Base-by-base conservation (phyloP, 1,140 invertebrate genomes). In the Popillia japonica region DNA sequence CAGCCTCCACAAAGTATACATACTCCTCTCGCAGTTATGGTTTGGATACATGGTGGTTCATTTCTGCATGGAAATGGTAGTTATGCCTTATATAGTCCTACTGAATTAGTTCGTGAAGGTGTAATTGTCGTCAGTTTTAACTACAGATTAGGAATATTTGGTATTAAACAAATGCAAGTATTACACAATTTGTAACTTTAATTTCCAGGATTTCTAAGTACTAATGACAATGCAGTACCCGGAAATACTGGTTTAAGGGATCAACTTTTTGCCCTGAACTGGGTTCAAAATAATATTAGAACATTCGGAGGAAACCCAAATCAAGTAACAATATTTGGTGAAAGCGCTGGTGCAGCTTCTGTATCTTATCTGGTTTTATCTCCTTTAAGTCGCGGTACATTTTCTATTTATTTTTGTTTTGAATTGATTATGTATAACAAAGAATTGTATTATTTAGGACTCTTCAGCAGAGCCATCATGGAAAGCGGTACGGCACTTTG, bases 271-370 rank as follows among this genome's bases (percentile, higher is more conserved):
- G 76, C 76, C 11, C 34, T 77, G 3, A 68, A 68, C 27, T 77
- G 76, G 76, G 59, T 77, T 10, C 42, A 72, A 40, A 44, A 68
- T n/a, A 77, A 77, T 42, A 77, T 77, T 11, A 42, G 2, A 27
- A 14, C 20, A 6, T 77, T 77, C 20, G 76, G 76, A 0, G 76
- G 76, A 11, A n/a, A 64, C 27, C 76, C 76, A 10, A 17, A 72
- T 6, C 7, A 64, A 77, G 55, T 77, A 22, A 77, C 59, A 11
- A 41, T 77, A 22, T 77, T 77, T 72, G 76, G 76, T 40, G 17
- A 77, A 68, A 77, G 76, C 68, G 76, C 76, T 14, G 76, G 76
- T 11, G 23, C 55, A 3, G 76, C 55, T 0, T 77, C 76, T 40
- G 61, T 77, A 14, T 61, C 48, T 61, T 77, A 77, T 68, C 22